Base-by-base conservation (phyloP, 1,140 invertebrate species). In the Hydropsyche tenuis region DNA sequence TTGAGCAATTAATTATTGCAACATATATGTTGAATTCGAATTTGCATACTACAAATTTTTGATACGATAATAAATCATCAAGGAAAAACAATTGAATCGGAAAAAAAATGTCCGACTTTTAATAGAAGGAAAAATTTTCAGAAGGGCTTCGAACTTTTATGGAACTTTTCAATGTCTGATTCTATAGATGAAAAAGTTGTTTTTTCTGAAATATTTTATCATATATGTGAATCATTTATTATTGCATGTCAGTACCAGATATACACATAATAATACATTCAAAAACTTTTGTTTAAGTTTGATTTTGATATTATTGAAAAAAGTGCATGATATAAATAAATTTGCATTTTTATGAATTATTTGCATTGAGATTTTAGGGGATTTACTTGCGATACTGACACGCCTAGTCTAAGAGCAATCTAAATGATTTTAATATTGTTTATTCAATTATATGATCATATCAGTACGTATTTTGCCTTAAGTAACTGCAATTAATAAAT, bases 351-450 rank as follows among this genome's bases (percentile, higher is more conserved):
- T 62, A 20, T 3, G 56, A 23, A 5, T 18, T 62, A 5, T 14
- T 5, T 62, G 3, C 14, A 22, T 5, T 51, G 3, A 5, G 3
- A 5, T 51, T 5, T 62, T 20, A 23, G 22, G 30, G 30, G 30
- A 37, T 37, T 62, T 16, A 62, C 56, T 62, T 62, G 56, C 25
- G 20, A 65, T 72, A 18, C 9, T 14, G 14, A 25, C 45, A 60
- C 76, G 63, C 65, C 46, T 37, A 42, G 76, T 77, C 76, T 77
- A 77, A 77, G 76, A 77, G 76, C 76, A 75, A 77, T 68, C 65
- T 70, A 65, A 46, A 51, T 23, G 23, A 23, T 62, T 16, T 25
- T 62, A 37, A 37, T 37, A 37, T 37, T 4, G 3, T 4, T 37
- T 37, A 4, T 37, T 37, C 9, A 9, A 37, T 37, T 37, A 37